These are phyloP conservation scores for Squalus acanthias DNA, from an alignment of 2,797 vertebrate species.

Conservation along the genomic window DNA sequence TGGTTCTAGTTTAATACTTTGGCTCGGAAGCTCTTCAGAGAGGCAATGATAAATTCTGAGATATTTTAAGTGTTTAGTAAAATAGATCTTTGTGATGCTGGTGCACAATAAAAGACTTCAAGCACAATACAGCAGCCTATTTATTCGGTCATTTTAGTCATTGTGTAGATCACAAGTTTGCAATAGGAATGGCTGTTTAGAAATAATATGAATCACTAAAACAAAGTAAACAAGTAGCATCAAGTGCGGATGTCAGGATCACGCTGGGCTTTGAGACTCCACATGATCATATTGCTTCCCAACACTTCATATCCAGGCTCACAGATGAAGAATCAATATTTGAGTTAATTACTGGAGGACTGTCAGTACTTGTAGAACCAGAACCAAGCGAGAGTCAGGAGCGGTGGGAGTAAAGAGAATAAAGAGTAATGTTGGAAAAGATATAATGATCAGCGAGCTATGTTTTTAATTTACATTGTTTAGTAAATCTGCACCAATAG, in stretches of 20 bases:
- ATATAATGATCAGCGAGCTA: too few relatives aligned
- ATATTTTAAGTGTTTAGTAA: not conserved
- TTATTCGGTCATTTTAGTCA: not conserved
- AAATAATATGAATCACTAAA: not conserved
- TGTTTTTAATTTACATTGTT: too few relatives aligned
- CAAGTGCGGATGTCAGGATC: not conserved
- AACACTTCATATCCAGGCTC: not conserved
- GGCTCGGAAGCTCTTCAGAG: not conserved
- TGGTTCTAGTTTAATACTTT: not conserved
- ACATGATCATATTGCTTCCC: not conserved
- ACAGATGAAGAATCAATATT: not conserved
- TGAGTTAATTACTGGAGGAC: not conserved
- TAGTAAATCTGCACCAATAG: too few relatives aligned
- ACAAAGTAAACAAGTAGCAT: not conserved
- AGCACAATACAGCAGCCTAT: not conserved
- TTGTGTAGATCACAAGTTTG: not conserved
- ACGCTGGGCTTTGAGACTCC: not conserved
- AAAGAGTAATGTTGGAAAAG: too few relatives aligned
- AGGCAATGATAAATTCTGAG: not conserved
- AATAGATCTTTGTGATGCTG: not conserved
- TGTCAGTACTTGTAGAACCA: too few relatives aligned
- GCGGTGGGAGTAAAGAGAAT: too few relatives aligned
- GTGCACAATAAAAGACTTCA: not conserved
- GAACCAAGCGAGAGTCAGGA: too few relatives aligned
- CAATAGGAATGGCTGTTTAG: too few relatives aligned